Conservation (phyloP, 2,888 invertebrate species). For the Cheilosia grossa region DNA sequence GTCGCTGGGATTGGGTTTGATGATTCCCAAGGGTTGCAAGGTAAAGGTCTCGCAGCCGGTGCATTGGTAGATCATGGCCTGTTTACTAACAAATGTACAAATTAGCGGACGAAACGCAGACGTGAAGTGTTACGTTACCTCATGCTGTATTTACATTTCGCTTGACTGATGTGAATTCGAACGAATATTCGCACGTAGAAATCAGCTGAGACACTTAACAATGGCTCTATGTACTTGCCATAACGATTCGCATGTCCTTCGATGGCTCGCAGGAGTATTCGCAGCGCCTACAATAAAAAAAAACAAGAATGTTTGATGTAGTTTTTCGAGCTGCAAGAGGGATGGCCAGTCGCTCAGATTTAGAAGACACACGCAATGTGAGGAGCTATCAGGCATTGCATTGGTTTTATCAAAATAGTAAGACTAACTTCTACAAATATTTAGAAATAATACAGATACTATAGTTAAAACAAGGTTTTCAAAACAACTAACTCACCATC, state of each 20-base stretch:
- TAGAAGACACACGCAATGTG: too few relatives aligned
- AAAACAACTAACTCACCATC: constrained; percentile 86
- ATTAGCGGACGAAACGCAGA: not conserved
- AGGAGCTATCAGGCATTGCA: too few relatives aligned
- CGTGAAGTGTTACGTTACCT: constrained; percentile 84
- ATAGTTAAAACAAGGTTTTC: too few relatives aligned
- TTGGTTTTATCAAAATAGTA: too few relatives aligned
- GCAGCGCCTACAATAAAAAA: constrained; percentile 88
- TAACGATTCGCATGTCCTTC: constrained; percentile 97
- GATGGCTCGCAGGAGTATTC: constrained; percentile 95
- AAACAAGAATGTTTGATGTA: not conserved
- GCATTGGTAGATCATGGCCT: constrained; percentile 95
- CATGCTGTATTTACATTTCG: constrained; percentile 93
- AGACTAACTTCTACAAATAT: too few relatives aligned
- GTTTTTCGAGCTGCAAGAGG: too few relatives aligned
- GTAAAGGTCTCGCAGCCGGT: constrained; percentile 93
- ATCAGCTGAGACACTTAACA: constrained; percentile 96
- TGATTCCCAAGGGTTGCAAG: constrained; percentile 90
- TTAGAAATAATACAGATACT: too few relatives aligned
- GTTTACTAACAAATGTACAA: constrained; percentile 85
- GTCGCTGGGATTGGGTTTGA: constrained; percentile 85
- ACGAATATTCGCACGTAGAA: constrained; percentile 98
- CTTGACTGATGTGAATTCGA: constrained; percentile 90
- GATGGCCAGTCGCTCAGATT: too few relatives aligned
- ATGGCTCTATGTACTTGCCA: constrained; percentile 94